Evolutionary conservation across 2,797 vertebrate genomes (phyloP), one percentile per base, ranked within the genome.

Genomic region (Acrocephalus scirpaceus): DNA sequence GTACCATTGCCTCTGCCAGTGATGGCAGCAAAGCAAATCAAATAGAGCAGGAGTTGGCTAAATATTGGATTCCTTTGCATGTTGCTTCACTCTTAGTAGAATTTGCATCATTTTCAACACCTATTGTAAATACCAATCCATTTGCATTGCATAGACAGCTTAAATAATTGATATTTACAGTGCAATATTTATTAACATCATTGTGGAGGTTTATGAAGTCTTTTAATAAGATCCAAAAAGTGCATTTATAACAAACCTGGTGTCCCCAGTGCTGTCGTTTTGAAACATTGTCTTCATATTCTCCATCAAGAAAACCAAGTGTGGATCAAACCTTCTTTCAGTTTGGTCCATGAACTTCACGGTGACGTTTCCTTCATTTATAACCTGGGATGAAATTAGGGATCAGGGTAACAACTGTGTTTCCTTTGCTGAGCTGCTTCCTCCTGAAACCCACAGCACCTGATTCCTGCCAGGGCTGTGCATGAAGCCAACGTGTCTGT

Each of bases 401-500:
- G 13, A 8, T 61, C 18, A 40, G 38, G 30, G 25, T 44, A 40
- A 36, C 10, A 74, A 12, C 32, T n/a, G 60, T 18, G 18, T 82
- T 77, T 67, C 16, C 15, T 88, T 74, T 47, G 65, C 51, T 10
- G 14, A 25, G 13, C 32, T 61, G 5, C 36, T 86, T 72, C 30
- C 19, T 86, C 60, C 71, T 36, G 70, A 48, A 25, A 19, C 48
- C 42, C 12, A 2, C 7, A 36, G 40, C 30, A 13, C 25, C 66
- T 7, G 11, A 27, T 45, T 93, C n/a, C n/a, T 58, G 56, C 47
- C 9, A 0, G 11, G 54, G n/a, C 3, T 34, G 42, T 42, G 29
- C 47, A 9, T 0, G 0, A 26, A 74, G 18, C 67, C 48, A 26
- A 51, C 0, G 0, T 29, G 16, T 42, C 58, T 38, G 23, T 56